phyloP scores from a whole-genome alignment of 2,888 invertebrate genomes.

The Gymnosoma rotundatum region DNA sequence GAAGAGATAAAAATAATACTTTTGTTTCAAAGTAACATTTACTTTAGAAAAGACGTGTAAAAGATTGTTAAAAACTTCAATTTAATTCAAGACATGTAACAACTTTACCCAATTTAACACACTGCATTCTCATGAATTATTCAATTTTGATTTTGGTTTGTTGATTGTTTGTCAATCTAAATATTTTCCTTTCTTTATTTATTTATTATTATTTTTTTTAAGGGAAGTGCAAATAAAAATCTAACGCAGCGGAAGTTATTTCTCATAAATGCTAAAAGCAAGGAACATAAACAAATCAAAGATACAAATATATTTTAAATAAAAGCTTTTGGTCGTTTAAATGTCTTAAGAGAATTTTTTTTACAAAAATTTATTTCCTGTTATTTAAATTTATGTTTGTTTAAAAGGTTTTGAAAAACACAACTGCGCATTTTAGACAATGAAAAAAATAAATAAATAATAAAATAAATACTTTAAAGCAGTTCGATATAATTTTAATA shows the following conservation, averaged over 20 bases:
- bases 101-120: conserved; percentile 19
- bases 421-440: too few species aligned
- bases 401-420: too few species aligned
- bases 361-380: too few species aligned
- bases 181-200: conserved; percentile 2
- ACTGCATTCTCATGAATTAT: conserved; percentile 15
- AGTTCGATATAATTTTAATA: too few species aligned
- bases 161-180: conserved; percentile 39
- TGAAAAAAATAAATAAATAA: too few species aligned
- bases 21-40: too few species aligned
- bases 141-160: conserved; percentile 9
- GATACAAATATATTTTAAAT: neutral
- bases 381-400: too few species aligned
- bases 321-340: neutral
- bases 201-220: neutral
- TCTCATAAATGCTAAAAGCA: conserved; percentile 11
- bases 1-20: too few species aligned
- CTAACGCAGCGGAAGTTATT: conserved; percentile 33
- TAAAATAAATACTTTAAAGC: too few species aligned
- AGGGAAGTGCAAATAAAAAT: neutral
- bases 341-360: neutral
- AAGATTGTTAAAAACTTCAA: neutral
- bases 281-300: neutral
- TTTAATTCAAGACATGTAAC: neutral
- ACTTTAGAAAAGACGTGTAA: neutral